Base-by-base conservation (phyloP, 2,113 vertebrate genomes). In the Ceyx margarethae region DNA sequence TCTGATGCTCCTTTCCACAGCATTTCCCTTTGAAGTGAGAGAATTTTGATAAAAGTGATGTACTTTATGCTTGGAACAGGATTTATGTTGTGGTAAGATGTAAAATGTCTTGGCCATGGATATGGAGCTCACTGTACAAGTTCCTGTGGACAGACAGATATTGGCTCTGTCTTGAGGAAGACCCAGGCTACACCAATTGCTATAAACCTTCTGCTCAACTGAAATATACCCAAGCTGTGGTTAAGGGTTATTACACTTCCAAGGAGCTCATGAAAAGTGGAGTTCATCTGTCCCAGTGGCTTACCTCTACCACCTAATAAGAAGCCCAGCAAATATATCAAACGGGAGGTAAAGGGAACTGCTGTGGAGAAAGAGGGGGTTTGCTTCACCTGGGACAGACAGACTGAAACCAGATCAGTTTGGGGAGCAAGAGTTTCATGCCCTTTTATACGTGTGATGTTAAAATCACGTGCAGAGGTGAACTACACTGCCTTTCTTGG, bases 1-100 rank as follows among this genome's bases (percentile, higher is more conserved):
- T 81, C 65, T 88, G 82, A 89, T 93, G 48, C 54, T 78, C 57
- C 9, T 12, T 71, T 91, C 45, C 62, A 61, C 58, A 88, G 57
- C 2, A 2, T 45, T 95, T 94, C 23, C 26, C 80, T 90, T 93
- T 93, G 93, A 96, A 93, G 93, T 71, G 48, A 77, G 53, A 86
- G 50, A 78, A 35, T 88, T 88, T 68, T 90, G 61, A 86, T 51
- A 37, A 25, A 90, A 93, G 66, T 53, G 45, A 74, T 45, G 33
- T 56, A 42, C 53, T 78, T 81, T 12, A 23, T 65, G 51, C 65
- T 81, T 75, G 35, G 31, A 94, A 65, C 31, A 65, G 61, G 76
- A 84, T 81, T 94, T 78, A 35, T 88, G 26, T 48, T 57, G 40
- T 58, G 53, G 67, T 60, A 74, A 64, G 72, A 84, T 53, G 35